Evolutionary conservation across 2,113 vertebrate genomes (phyloP).

Genomic region (Scophthalmus maximus): DNA sequence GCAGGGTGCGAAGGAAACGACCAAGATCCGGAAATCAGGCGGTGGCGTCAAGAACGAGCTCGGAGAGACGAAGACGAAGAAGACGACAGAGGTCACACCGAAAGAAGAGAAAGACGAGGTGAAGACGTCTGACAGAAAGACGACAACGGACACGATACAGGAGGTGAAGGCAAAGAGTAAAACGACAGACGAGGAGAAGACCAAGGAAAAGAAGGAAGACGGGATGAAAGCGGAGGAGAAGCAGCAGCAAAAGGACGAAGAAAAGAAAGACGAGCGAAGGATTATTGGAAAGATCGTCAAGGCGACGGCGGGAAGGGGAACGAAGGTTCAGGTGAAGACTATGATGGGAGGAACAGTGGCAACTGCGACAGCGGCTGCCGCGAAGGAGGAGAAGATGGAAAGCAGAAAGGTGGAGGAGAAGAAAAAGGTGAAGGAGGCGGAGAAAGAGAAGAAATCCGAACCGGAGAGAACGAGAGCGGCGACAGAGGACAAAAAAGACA

Average conservation of each 20-base stretch:
- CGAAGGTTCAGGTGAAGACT: slow-evolving; percentile 69
- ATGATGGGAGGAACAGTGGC: slow-evolving; percentile 53
- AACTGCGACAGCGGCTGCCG: rapidly evolving
- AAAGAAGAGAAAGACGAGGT: neutral
- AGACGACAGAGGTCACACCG: too few relatives aligned
- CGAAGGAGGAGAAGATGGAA: neutral
- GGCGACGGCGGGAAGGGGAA: slow-evolving; percentile 21
- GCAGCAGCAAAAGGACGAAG: neutral
- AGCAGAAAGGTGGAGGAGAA: neutral
- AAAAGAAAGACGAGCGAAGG: neutral
- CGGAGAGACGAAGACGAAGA: rapidly evolving
- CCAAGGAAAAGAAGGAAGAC: neutral
- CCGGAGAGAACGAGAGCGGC: neutral
- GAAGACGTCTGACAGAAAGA: neutral
- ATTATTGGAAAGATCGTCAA: slow-evolving; percentile 77
- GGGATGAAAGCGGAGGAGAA: neutral
- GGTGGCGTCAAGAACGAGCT: neutral
- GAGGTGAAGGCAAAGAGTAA: neutral
- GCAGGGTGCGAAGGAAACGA: slow-evolving; percentile 14
- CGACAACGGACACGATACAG: neutral
- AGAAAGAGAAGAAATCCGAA: neutral
- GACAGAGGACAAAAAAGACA: slow-evolving; percentile 8
- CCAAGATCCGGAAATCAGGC: neutral
- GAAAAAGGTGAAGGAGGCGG: neutral
- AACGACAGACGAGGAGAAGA: neutral